Evolutionary conservation across 2,797 vertebrate genomes (phyloP).

Genomic region (Malurus splendens): DNA sequence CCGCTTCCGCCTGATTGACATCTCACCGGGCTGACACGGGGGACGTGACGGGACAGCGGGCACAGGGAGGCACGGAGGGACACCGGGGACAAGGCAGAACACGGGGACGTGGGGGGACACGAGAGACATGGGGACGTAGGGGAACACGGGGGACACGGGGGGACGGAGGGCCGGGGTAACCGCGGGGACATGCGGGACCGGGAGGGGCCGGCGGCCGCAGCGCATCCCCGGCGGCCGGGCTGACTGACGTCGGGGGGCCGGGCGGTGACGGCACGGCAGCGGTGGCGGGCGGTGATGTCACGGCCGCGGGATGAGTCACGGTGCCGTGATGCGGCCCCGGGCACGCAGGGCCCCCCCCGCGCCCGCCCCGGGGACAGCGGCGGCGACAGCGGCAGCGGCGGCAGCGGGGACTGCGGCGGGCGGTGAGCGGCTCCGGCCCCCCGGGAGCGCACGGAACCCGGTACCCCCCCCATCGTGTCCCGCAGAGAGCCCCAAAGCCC

Average conservation of each 20-base stretch:
- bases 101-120: not conserved
- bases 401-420: not conserved
- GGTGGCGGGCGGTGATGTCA: not conserved
- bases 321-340: slow-evolving; percentile 1
- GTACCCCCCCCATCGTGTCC: not conserved
- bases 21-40: no score
- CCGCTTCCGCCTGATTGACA: not conserved
- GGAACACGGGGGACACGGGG: no score
- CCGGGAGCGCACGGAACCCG: not conserved
- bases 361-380: not conserved
- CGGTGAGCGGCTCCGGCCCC: not conserved
- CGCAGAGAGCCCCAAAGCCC: not conserved
- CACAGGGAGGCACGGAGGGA: not conserved
- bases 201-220: not conserved
- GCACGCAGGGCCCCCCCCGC: not conserved
- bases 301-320: slow-evolving; percentile 15
- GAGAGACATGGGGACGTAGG: not conserved
- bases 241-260: not conserved
- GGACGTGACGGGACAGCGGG: not conserved
- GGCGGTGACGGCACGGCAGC: not conserved
- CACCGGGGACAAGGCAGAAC: not conserved
- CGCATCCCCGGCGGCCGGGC: not conserved
- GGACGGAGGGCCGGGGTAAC: not conserved
- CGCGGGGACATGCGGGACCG: not conserved
- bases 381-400: not conserved